Percentiles rank a stretch among this genome's conserved stretches.
These are phyloP conservation scores for Pseudomyrmex dendroicus DNA, from an alignment of 1,140 invertebrate genomes.

Conservation along the genomic window DNA sequence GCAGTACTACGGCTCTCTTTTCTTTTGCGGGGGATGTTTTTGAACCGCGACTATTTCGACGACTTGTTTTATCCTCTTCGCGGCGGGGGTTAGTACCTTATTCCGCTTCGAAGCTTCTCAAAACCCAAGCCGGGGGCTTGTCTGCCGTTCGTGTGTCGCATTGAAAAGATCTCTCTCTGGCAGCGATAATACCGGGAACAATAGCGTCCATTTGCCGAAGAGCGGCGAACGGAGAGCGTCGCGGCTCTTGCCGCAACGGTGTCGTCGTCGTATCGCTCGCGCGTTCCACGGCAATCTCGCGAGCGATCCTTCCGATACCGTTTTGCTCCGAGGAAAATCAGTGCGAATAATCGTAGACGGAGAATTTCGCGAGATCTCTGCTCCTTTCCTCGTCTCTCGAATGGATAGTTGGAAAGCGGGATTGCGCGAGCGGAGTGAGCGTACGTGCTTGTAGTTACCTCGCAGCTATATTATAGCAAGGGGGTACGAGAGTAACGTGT, in stretches of 20 bases:
- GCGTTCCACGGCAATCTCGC: background rate
- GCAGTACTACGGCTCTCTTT: background rate
- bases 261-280: background rate
- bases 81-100: slow-evolving; percentile 21
- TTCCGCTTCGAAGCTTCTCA: slow-evolving; percentile 32
- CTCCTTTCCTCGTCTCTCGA: background rate
- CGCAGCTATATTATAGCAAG: slow-evolving; percentile 1
- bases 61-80: slow-evolving; percentile 42
- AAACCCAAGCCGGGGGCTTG: slow-evolving; percentile 9
- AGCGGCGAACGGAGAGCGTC: background rate
- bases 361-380: slow-evolving; percentile 30
- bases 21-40: background rate
- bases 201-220: slow-evolving; percentile 46
- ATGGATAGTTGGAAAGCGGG: background rate
- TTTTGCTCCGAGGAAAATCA: slow-evolving; percentile 48
- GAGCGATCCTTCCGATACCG: slow-evolving; percentile 13
- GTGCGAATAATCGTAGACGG: slow-evolving; percentile 21
- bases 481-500: slow-evolving; percentile 65
- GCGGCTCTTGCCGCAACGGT: background rate
- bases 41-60: slow-evolving; percentile 41
- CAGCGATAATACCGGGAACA: slow-evolving; percentile 50
- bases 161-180: slow-evolving; percentile 34
- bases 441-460: slow-evolving; percentile 61
- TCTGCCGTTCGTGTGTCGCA: background rate
- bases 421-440: slow-evolving; percentile 23